These are phyloP conservation scores for Parnassius mnemosyne DNA, from an alignment of 2,888 invertebrate species.

Conservation along the genomic window DNA sequence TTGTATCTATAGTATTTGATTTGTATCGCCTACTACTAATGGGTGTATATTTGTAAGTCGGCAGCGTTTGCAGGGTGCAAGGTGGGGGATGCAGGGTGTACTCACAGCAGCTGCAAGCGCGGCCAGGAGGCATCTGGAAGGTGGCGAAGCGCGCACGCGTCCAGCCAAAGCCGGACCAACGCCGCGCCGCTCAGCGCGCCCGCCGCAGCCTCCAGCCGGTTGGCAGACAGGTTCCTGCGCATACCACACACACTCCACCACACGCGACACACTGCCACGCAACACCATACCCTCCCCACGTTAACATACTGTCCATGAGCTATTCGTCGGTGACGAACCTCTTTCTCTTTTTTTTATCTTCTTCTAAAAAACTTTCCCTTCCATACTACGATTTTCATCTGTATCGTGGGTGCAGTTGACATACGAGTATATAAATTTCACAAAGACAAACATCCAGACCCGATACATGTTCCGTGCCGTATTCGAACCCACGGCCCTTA, in stretches of 20 bases:
- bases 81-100: constrained; percentile 32
- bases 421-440: no score
- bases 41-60: background rate
- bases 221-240: constrained; percentile 86
- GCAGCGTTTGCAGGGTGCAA: background rate
- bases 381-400: no score
- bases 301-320: background rate
- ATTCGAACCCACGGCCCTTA: no score
- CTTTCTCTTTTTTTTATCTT: no score
- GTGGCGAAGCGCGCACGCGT: constrained; percentile 79
- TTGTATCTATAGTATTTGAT: no score
- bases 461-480: no score
- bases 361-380: no score
- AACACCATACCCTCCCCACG: constrained; percentile 8
- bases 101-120: constrained; percentile 82
- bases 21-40: no score
- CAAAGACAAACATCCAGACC: no score
- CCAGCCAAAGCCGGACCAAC: constrained; percentile 83
- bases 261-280: constrained; percentile 1
- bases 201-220: constrained; percentile 85
- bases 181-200: constrained; percentile 82
- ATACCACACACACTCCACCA: constrained; percentile 38
- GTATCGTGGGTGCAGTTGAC: no score
- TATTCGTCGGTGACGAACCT: no score
- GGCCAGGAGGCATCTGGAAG: constrained; percentile 79